A percentile compares a stretch with the other conserved stretches of the same genome.
These are phyloP conservation scores for Dilophus febrilis DNA, from an alignment of 2,888 invertebrate genomes.

Conservation along the genomic window DNA sequence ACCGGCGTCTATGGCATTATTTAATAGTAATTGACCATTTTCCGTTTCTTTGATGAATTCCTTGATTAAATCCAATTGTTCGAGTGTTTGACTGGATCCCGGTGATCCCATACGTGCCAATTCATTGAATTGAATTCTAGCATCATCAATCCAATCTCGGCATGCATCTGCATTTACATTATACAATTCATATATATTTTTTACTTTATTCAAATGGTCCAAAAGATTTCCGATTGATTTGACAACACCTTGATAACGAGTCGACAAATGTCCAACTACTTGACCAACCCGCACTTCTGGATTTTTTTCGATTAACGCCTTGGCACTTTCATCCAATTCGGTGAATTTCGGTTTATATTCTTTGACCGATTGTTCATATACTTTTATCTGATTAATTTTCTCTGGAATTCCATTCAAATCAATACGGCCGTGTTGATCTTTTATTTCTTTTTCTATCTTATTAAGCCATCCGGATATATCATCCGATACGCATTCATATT, in stretches of 20 bases:
- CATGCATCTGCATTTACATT: conserved; percentile 53
- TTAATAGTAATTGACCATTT: conserved; percentile 58
- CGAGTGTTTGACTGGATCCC: conserved; percentile 52
- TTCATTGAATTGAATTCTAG: conserved; percentile 55
- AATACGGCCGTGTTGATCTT: conserved; percentile 54
- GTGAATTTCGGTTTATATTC: conserved; percentile 47
- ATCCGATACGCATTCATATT: conserved; percentile 63
- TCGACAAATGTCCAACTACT: conserved; percentile 58
- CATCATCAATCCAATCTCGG: conserved; percentile 60
- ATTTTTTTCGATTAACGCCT: conserved; percentile 53
- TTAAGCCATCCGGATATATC: conserved; percentile 59
- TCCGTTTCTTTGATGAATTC: conserved; percentile 57
- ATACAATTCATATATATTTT: conserved; percentile 46
- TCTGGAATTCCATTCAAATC: conserved; percentile 47
- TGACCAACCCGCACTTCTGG: conserved; percentile 72
- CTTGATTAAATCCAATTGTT: conserved; percentile 37
- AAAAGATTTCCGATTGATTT: conserved; percentile 55
- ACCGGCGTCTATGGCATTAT: conserved; percentile 67
- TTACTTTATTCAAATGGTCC: conserved; percentile 53
- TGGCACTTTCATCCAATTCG: conserved; percentile 48
- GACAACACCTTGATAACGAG: conserved; percentile 54
- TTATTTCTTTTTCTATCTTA: conserved; percentile 57
- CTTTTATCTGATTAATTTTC: conserved; percentile 49
- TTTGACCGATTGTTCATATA: conserved; percentile 44
- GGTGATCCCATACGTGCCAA: conserved; percentile 57